Base-by-base conservation (phyloP, 2,888 invertebrate species). In the Tachystola acroxantha region DNA sequence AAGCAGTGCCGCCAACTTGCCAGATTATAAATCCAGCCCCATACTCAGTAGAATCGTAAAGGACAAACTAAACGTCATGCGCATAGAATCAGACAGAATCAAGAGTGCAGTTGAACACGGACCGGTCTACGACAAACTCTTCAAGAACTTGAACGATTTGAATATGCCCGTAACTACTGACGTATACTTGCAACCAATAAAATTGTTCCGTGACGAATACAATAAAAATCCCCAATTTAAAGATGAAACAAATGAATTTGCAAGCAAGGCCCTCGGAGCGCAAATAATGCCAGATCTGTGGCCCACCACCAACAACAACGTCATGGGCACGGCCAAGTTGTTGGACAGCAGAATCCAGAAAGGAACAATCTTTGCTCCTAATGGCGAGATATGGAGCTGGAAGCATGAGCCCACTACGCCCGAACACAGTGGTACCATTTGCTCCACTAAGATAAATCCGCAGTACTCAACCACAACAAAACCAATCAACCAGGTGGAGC, bases 41-140 rank as follows among this genome's bases (percentile, higher is more conserved):
- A 73, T 76, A 36, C 54, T 90, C n/a, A 87, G 88, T 43, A 70
- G 74, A 10, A 55, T 79, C 26, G 80, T 86, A 1, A 85, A 88
- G 49, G 80, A 86, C n/a, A 89, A 88, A 45, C 75, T 90, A 0
- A 76, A 88, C 34, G 53, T 78, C 0, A 80, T 90, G 72, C 84
- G 73, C 3, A 86, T 90, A 13, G 89, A 90, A 50, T 88, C 85
- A 0, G 86, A 88, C 37, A 77, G 89, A 47, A 86, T 90, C 14
- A 89, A 89, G 50, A 90, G 90, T 49, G 89, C 89, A 0, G 82
- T 90, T 1, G 86, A 89, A 53, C 89, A 90, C 56, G 89, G 89
- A 0, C 89, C 89, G 0, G 86, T 89, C 20, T 90, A 90, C 46
- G 89, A 90, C 42, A 88, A 88, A 47, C 64, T 90, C 3, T 80